Evolutionary conservation across 2,797 vertebrate genomes (phyloP).

Genomic region (Schizothorax lantsangensis): DNA sequence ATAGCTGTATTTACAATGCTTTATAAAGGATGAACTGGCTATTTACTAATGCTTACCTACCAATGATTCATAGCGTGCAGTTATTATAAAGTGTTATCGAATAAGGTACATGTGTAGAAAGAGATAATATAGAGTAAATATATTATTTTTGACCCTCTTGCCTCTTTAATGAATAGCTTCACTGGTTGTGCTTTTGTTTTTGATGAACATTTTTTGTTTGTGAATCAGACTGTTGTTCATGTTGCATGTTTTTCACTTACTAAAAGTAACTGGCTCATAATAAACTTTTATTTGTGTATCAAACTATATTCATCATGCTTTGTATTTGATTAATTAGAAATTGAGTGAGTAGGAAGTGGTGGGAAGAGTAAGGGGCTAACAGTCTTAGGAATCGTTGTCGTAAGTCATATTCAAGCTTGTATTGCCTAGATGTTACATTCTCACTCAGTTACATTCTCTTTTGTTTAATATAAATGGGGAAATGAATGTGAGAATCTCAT

Average conservation of each 20-base stretch:
- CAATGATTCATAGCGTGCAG: too few relatives aligned
- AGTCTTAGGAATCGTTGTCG: background rate
- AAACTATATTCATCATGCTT: background rate
- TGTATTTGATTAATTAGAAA: background rate
- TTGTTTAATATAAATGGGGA: slow-evolving; percentile 38
- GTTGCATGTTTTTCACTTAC: too few relatives aligned
- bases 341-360: background rate
- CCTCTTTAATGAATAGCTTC: background rate
- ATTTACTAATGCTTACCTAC: too few relatives aligned
- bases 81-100: too few relatives aligned
- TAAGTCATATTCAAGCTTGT: background rate
- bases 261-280: background rate
- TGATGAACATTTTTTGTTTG: too few relatives aligned
- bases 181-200: background rate
- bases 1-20: too few relatives aligned
- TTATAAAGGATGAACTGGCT: too few relatives aligned
- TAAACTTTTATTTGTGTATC: background rate
- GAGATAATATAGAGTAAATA: background rate
- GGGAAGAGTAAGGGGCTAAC: background rate
- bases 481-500: background rate
- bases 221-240: too few relatives aligned
- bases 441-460: background rate
- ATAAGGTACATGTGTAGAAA: background rate
- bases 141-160: background rate
- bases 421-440: background rate